Conservation (phyloP, 1,140 invertebrate genomes). For the Eulimnadia texana region DNA sequence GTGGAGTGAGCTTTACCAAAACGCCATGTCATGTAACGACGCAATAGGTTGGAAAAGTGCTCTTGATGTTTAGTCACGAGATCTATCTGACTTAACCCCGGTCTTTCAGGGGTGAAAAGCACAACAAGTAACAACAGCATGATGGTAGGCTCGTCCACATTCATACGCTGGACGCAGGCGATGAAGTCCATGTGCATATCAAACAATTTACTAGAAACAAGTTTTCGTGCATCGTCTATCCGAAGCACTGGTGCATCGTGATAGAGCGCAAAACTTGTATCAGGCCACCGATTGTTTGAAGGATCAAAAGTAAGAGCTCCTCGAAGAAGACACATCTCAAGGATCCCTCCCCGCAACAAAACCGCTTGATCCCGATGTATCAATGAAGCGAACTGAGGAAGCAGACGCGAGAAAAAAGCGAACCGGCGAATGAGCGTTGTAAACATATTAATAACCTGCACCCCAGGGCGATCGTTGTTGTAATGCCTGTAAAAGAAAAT, state of each 20-base stretch:
- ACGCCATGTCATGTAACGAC: slow-evolving; percentile 34
- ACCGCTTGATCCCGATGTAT: slow-evolving; percentile 32
- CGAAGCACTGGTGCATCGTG: slow-evolving; percentile 11
- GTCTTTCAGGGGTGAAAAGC: slow-evolving; percentile 35
- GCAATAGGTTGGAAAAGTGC: slow-evolving; percentile 33
- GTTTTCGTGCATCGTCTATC: slow-evolving; percentile 23
- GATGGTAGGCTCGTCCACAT: slow-evolving; percentile 34
- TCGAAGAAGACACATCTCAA: slow-evolving; percentile 37
- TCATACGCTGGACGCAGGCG: slow-evolving; percentile 27
- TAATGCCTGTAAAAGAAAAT: too few species aligned
- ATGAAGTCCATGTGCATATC: slow-evolving; percentile 38
- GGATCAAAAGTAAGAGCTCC: slow-evolving; percentile 26
- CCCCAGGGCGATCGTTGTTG: background rate
- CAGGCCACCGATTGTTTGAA: slow-evolving; percentile 23
- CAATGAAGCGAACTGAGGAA: slow-evolving; percentile 30
- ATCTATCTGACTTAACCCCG: slow-evolving; percentile 25
- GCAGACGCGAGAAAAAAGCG: slow-evolving; percentile 24
- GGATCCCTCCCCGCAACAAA: slow-evolving; percentile 34
- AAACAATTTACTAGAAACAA: slow-evolving; percentile 29
- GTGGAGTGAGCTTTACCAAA: slow-evolving; percentile 28
- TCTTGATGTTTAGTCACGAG: slow-evolving; percentile 33
- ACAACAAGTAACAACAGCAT: slow-evolving; percentile 36
- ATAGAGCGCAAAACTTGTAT: slow-evolving; percentile 11
- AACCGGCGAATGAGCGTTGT: slow-evolving; percentile 26
- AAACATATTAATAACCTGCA: slow-evolving; percentile 27